Evolutionary conservation across 1,140 invertebrate genomes (phyloP).

Genomic region (Oedothorax gibbosus): DNA sequence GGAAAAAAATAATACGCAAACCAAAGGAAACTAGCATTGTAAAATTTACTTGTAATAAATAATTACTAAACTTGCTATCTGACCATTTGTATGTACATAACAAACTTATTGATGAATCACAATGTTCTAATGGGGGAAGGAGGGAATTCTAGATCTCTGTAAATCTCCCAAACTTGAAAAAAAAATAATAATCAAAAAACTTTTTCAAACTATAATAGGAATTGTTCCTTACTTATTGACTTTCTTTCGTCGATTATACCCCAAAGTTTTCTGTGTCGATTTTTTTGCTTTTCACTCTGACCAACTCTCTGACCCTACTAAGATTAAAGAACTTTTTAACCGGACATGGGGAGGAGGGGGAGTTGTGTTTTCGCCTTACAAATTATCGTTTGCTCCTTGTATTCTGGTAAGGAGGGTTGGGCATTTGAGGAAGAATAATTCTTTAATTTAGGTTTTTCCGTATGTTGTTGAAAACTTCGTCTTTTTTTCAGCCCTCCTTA

Average conservation of each 20-base stretch:
- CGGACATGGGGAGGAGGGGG: neutral
- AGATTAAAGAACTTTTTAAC: constrained; percentile 29
- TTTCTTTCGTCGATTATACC: constrained; percentile 46
- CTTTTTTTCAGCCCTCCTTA: neutral
- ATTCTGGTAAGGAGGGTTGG: constrained; percentile 12
- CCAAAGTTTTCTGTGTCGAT: constrained; percentile 4
- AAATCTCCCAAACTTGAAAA: constrained; percentile 18
- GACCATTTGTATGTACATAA: no score
- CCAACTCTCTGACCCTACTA: constrained; percentile 42
- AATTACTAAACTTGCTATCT: no score
- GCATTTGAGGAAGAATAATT: constrained; percentile 26
- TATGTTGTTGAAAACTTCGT: neutral
- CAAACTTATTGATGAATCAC: no score
- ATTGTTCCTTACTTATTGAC: constrained; percentile 59
- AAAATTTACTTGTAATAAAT: no score
- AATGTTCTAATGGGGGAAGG: no score
- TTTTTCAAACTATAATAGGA: constrained; percentile 39
- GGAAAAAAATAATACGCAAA: no score
- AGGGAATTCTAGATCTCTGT: neutral
- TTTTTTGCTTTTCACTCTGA: constrained; percentile 32
- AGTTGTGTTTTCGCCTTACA: constrained; percentile 39
- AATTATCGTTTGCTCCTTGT: constrained; percentile 22
- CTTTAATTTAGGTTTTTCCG: constrained; percentile 2
- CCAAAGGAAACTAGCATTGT: no score
- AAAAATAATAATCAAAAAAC: constrained; percentile 17